Percentiles rank a stretch among this genome's conserved stretches.
Conservation (phyloP, 1,140 invertebrate species). For the Drosophila malerkotliana region DNA sequence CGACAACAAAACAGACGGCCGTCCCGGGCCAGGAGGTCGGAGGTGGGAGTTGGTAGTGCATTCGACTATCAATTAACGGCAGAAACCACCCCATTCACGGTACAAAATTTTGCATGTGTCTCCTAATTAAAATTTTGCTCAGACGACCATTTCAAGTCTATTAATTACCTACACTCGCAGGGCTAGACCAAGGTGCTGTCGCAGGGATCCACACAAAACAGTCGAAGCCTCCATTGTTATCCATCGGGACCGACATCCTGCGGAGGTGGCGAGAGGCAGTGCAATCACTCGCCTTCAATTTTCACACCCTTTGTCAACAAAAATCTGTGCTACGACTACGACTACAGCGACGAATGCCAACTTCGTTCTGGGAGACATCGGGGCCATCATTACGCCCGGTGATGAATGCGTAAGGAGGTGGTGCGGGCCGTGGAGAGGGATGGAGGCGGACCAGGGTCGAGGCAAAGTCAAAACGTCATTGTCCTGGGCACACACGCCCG, state of each 20-base stretch:
- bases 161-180: constrained; percentile 70
- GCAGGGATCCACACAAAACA: constrained; percentile 23
- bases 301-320: constrained; percentile 81
- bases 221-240: constrained; percentile 44
- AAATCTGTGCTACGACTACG: constrained; percentile 67
- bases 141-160: constrained; percentile 80
- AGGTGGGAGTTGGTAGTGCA: constrained; percentile 56
- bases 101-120: constrained; percentile 70
- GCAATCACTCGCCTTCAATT: constrained; percentile 81
- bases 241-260: constrained; percentile 22
- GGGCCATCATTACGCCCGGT: constrained; percentile 64
- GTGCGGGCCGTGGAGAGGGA: constrained; percentile 5
- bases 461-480: constrained; percentile 65
- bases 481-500: constrained; percentile 47
- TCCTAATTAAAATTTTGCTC: constrained; percentile 79
- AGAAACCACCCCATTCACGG: constrained; percentile 19
- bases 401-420: constrained; percentile 55
- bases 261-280: constrained; percentile 26
- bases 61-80: constrained; percentile 76
- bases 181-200: constrained; percentile 24
- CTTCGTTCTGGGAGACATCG: constrained; percentile 41
- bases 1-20: constrained; percentile 20
- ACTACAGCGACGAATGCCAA: constrained; percentile 29
- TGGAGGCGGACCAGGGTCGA: neutral
- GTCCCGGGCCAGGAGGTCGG: constrained; percentile 24